These are phyloP conservation scores for Nesoenas mayeri DNA, from an alignment of 2,113 vertebrate species.

Conservation along the genomic window DNA sequence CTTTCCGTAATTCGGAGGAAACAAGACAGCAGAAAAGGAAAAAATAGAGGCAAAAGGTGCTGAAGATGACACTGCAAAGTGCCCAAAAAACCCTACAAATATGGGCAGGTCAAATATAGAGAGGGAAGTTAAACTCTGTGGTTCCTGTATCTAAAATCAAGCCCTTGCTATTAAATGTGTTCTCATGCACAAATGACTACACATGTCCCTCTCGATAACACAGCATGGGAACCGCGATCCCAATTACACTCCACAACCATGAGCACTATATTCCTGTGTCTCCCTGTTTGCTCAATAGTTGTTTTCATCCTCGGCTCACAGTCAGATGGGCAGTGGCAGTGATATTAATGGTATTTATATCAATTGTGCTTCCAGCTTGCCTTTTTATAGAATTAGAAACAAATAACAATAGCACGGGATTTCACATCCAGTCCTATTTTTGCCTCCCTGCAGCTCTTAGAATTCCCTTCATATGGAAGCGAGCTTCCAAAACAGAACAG, in stretches of 20 bases:
- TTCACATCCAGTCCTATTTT: not conserved
- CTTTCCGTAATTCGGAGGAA: not conserved
- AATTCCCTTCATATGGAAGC: not conserved
- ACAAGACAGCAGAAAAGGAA: not conserved
- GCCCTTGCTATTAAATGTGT: fast-evolving
- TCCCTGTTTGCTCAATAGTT: not conserved
- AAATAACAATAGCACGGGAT: not conserved
- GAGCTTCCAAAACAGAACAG: not conserved
- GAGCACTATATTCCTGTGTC: not conserved
- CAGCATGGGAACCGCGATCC: not conserved
- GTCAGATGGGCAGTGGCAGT: fast-evolving
- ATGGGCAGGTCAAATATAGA: not conserved
- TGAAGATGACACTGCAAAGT: not conserved
- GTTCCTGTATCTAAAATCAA: not conserved
- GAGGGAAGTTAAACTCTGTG: not conserved
- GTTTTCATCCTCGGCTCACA: not conserved
- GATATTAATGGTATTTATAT: not conserved
- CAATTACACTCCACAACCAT: fast-evolving
- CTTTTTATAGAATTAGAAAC: not conserved
- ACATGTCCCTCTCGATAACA: not conserved
- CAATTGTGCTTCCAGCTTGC: not conserved
- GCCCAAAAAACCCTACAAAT: not conserved
- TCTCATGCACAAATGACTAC: not conserved
- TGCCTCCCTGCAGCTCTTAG: not conserved
- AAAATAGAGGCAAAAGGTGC: not conserved